phyloP scores from a whole-genome alignment of 2,888 invertebrate species.

The Lingula anatina region DNA sequence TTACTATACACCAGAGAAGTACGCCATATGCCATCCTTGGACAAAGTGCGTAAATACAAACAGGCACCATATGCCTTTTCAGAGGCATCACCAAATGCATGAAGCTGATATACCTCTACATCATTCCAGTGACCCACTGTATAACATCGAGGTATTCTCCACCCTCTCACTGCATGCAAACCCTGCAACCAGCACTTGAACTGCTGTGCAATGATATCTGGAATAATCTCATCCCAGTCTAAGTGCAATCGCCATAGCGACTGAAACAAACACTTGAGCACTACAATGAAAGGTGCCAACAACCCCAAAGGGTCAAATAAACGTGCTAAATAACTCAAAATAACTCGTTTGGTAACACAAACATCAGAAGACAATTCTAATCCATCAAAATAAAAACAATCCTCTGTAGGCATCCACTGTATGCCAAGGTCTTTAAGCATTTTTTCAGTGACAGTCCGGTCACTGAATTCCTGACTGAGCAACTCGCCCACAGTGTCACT shows the following conservation, averaged over 20 bases:
- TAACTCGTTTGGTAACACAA: conserved; percentile 8
- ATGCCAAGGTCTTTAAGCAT: conserved; percentile 10
- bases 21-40: neutral
- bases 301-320: conserved; percentile 19
- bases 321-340: conserved; percentile 13
- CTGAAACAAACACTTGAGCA: conserved; percentile 22
- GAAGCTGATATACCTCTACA: conserved; percentile 1
- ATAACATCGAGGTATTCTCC: neutral
- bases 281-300: conserved; percentile 8
- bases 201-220: neutral
- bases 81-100: conserved; percentile 22
- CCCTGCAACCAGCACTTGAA: conserved; percentile 3
- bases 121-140: neutral
- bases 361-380: neutral
- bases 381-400: conserved; percentile 9
- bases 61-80: conserved; percentile 16
- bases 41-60: conserved; percentile 11
- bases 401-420: conserved; percentile 8
- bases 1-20: conserved; percentile 9
- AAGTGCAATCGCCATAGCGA: conserved; percentile 17
- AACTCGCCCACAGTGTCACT: neutral
- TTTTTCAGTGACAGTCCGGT: neutral
- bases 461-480: neutral
- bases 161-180: neutral
- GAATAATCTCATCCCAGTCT: conserved; percentile 19